Evolutionary conservation across 37 sponge, comb jelly and placozoan species (phyloP).

Genomic region (Oscarella lobularis): DNA sequence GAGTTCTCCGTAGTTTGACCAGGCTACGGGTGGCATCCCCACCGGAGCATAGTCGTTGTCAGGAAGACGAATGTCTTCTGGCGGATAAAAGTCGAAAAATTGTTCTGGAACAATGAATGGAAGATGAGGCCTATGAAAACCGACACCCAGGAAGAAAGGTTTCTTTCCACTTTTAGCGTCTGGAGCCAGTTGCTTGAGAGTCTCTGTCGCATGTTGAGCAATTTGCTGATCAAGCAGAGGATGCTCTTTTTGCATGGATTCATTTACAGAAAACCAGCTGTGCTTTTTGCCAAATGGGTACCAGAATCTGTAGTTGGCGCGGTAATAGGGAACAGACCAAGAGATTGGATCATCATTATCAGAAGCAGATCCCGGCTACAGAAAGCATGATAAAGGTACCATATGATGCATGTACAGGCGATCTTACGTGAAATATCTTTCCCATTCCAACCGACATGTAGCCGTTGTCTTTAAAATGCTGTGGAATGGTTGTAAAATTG

Average conservation of each 20-base stretch:
- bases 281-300: not conserved
- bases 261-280: not conserved
- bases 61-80: constrained; percentile 11
- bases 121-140: constrained; percentile 38
- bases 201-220: not conserved
- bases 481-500: constrained; percentile 35
- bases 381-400: no score
- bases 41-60: constrained; percentile 18
- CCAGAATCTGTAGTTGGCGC: not conserved
- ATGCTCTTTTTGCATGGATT: not conserved
- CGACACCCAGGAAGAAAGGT: constrained; percentile 36
- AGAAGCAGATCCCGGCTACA: not conserved
- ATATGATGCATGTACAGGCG: no score
- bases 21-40: constrained; percentile 21
- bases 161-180: not conserved
- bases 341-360: not conserved
- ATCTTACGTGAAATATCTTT: constrained; percentile 21
- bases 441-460: constrained; percentile 27
- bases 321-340: constrained; percentile 5
- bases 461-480: constrained; percentile 35
- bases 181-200: not conserved
- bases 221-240: not conserved
- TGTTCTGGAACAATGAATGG: constrained; percentile 18
- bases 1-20: constrained; percentile 6
- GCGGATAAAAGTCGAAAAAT: constrained; percentile 25